Evolutionary conservation across 2,113 vertebrate genomes (phyloP).

Genomic region (Dromiciops gliroides): DNA sequence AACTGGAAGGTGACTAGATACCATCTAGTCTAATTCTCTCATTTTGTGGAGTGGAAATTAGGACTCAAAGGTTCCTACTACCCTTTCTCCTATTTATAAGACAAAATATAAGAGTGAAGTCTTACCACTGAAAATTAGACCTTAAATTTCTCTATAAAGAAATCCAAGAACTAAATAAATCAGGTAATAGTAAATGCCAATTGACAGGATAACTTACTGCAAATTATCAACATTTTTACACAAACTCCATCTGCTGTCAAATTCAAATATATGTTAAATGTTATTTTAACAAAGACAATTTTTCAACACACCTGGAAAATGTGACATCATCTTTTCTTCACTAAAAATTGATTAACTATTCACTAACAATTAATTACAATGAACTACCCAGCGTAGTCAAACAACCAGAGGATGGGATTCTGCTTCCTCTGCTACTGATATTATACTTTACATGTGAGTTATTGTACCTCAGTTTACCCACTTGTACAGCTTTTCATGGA

Average conservation of each 20-base stretch:
- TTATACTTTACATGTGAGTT: not conserved
- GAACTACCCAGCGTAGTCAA: not conserved
- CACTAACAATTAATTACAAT: too few relatives aligned
- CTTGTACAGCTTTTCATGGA: not conserved
- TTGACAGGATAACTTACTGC: conserved; percentile 6
- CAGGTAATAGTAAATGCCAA: not conserved
- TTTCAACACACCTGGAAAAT: not conserved
- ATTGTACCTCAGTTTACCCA: conserved; percentile 1
- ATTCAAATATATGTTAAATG: conserved; percentile 18
- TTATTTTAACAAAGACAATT: not conserved
- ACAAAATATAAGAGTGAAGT: not conserved
- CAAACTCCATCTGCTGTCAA: not conserved
- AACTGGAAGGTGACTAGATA: not conserved
- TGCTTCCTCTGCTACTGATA: not conserved
- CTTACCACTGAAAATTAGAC: conserved; percentile 19
- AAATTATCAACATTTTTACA: conserved; percentile 6
- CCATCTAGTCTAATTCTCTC: not conserved
- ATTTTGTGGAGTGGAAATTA: not conserved
- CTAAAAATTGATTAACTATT: not conserved
- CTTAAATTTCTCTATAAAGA: conserved; percentile 26
- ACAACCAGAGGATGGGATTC: not conserved
- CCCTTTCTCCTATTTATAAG: not conserved
- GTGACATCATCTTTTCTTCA: not conserved
- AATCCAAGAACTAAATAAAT: conserved; percentile 12
- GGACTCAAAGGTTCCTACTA: not conserved